Base-by-base conservation (phyloP, 2,113 vertebrate genomes). In the Microtus richardsoni region DNA sequence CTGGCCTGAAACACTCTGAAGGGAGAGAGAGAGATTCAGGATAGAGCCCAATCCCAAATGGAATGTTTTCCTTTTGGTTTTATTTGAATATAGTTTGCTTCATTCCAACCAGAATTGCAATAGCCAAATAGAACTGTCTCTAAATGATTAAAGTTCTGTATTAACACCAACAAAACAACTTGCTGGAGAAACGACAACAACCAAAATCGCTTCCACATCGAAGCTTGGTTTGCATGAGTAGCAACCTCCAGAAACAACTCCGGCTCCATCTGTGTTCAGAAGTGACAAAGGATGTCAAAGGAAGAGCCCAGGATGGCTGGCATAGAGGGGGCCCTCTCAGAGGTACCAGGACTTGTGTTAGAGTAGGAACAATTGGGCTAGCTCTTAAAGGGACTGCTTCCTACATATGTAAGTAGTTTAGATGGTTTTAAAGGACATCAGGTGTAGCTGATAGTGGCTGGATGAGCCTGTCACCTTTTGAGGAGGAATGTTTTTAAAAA, bases 11-110 rank as follows among this genome's bases (percentile, higher is more conserved):
- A 89, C 52, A 71, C 21, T 60, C 33, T 36, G 8, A 41, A 62
- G 39, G 4, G 1, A 11, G 28, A 54, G 5, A 54, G 8, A 73
- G 8, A 73, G 41, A 64, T 54, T 77, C 4, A 70, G 71, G 47
- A 39, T 47, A 64, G 16, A 80, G 14, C 49, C 33, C 44, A 41
- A 30, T n/a, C n/a, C 71, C 90, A 78, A 58, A 10, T 70, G 17
- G 3, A 85, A 3, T 93, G 28, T 91, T 68, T 66, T 52, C 30
- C 73, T 64, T 89, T 86, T 91, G 64, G 44, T 80, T 93, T 87
- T 77, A 91, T 66, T 96, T 93, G 82, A 96, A 54, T 88, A 36
- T 17, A 78, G 3, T 85, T 92, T 83, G 5, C 39, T 83, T 26
- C 77, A 5, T 88, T 95, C 24, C 49, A 77, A 16, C 21, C 41